Percentiles rank a stretch among this genome's conserved stretches.
Evolutionary conservation across 2,113 vertebrate species (phyloP).

Genomic region (Pollimyrus isidori): DNA sequence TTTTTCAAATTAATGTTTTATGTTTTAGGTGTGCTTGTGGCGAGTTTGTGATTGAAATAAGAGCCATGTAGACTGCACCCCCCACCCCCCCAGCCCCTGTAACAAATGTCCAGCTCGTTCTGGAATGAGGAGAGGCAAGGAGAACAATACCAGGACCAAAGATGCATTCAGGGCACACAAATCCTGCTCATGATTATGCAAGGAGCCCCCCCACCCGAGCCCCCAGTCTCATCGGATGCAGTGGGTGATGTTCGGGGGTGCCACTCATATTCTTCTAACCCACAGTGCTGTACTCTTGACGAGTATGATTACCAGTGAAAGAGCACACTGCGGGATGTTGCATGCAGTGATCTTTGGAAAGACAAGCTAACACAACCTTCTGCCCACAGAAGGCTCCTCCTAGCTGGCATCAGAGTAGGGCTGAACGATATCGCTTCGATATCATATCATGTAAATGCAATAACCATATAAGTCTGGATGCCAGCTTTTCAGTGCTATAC

Average conservation of each 20-base stretch:
- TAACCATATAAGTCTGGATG: too few species aligned
- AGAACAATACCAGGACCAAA: not conserved
- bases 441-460: too few species aligned
- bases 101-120: not conserved
- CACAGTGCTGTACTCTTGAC: conserved; percentile 4
- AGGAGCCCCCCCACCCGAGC: not conserved
- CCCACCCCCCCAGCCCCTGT: not conserved
- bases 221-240: not conserved
- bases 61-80: not conserved
- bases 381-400: not conserved
- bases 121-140: not conserved
- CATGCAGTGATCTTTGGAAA: not conserved
- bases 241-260: not conserved
- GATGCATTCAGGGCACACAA: not conserved
- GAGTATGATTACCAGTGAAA: conserved; percentile 13
- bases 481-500: too few species aligned
- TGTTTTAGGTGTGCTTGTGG: not conserved
- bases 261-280: not conserved
- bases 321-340: not conserved
- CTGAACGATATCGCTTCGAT: too few species aligned
- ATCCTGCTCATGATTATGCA: not conserved
- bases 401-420: not conserved
- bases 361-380: not conserved
- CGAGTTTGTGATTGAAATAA: conserved; percentile 11
- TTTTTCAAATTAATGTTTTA: not conserved